A percentile compares a stretch with the other conserved stretches of the same genome.
These are phyloP conservation scores for Ophioderma brevispina DNA, from an alignment of 35 echinoderm and acorn worm genomes.

Conservation along the genomic window DNA sequence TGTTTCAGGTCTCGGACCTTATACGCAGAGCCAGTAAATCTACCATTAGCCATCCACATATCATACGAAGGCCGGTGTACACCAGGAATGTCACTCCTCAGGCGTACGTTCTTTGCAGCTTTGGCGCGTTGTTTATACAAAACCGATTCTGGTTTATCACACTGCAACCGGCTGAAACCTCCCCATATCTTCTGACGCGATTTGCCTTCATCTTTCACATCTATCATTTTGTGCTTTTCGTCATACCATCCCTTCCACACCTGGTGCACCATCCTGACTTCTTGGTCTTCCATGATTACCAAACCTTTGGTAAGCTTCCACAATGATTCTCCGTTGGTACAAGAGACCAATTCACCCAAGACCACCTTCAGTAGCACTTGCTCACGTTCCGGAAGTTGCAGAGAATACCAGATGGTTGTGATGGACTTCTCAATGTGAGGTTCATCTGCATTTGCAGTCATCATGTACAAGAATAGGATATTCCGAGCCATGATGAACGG, in stretches of 20 bases:
- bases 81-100: neutral
- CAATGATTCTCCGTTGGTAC: neutral
- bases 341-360: neutral
- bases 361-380: conserved; percentile 15
- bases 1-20: neutral
- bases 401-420: conserved; percentile 55
- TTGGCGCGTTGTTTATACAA: neutral
- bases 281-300: neutral
- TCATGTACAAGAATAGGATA: conserved; percentile 73
- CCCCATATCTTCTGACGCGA: neutral
- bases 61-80: neutral
- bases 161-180: neutral
- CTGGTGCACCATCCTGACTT: neutral
- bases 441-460: neutral
- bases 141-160: neutral
- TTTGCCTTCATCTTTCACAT: neutral
- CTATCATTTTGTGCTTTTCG: too few species aligned
- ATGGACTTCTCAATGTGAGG: neutral
- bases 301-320: neutral
- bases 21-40: neutral
- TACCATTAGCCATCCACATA: neutral
- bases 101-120: neutral
- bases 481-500: conserved; percentile 66
- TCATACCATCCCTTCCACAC: neutral
- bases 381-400: conserved; percentile 31